A percentile compares a stretch with the other conserved stretches of the same genome.
Conservation (phyloP, 2,797 vertebrate genomes). For the Phoxinus dragarum region DNA sequence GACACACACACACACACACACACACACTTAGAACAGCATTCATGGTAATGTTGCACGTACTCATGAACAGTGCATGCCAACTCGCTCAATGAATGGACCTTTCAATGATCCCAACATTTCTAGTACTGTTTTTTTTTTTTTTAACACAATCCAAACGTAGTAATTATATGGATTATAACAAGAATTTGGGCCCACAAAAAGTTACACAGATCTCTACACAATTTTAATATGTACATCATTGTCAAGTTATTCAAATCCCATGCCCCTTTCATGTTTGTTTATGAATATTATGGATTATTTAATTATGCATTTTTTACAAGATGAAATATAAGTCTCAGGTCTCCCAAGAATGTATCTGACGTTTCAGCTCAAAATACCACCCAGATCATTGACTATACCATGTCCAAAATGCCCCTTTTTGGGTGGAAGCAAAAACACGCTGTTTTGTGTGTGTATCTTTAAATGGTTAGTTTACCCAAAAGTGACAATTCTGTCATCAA, state of each 20-base stretch:
- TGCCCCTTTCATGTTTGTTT: not conserved
- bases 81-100: slow-evolving; percentile 49
- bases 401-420: not conserved
- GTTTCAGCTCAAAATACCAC: not conserved
- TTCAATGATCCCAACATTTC: slow-evolving; percentile 49
- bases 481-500: not conserved
- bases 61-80: slow-evolving; percentile 47
- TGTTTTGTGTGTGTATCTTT: not conserved
- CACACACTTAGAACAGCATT: slow-evolving; percentile 43
- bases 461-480: not conserved
- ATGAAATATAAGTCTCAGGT: not conserved
- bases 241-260: not conserved
- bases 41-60: slow-evolving; percentile 62
- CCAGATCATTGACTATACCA: not conserved
- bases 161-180: not conserved
- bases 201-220: not conserved
- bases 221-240: not conserved
- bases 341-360: not conserved
- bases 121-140: slow-evolving; percentile 1
- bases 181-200: not conserved
- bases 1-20: slow-evolving; percentile 14
- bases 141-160: not conserved
- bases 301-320: not conserved
- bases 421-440: not conserved
- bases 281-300: not conserved